Base-by-base conservation (phyloP, 53 echinoderm and acorn worm genomes). In the Antedon mediterranea region DNA sequence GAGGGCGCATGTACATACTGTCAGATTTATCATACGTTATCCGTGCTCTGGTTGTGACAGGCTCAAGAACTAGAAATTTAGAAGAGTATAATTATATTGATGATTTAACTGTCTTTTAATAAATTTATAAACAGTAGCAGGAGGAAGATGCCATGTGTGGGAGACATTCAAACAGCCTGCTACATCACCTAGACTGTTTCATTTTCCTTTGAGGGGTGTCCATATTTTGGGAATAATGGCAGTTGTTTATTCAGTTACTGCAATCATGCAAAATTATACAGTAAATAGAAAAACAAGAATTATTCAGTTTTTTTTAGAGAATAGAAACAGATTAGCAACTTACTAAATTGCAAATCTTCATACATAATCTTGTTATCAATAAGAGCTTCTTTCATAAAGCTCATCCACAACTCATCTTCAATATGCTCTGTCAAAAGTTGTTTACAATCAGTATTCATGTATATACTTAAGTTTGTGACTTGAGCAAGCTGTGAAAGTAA, bases 51-150 rank as follows among this genome's bases (percentile, higher is more conserved):
- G 97, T 97, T 34, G 92, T 86, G 29, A 89, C 77, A 0, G 97
- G 97, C 74, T 92, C 77, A 15, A 97, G 74, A 43, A 97, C 97
- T 97, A 78, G n/a, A n/a, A n/a, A n/a, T n/a, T n/a, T n/a, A n/a
- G n/a, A n/a, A n/a, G n/a, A n/a, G n/a, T n/a, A n/a, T n/a, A n/a
- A n/a, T n/a, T n/a, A n/a, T n/a, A n/a, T n/a, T n/a, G n/a, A n/a
- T n/a, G n/a, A n/a, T n/a, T n/a, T n/a, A n/a, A n/a, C n/a, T n/a
- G n/a, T n/a, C n/a, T n/a, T n/a, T n/a, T n/a, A n/a, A n/a, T n/a
- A n/a, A n/a, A n/a, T n/a, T n/a, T n/a, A n/a, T n/a, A n/a, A n/a
- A n/a, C n/a, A n/a, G n/a, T n/a, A n/a, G n/a, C n/a, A n/a, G n/a
- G n/a, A n/a, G n/a, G n/a, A n/a, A n/a, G n/a, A n/a, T n/a, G n/a